These are phyloP conservation scores for Ectemnius lituratus DNA, from an alignment of 2,888 invertebrate genomes.

Conservation along the genomic window DNA sequence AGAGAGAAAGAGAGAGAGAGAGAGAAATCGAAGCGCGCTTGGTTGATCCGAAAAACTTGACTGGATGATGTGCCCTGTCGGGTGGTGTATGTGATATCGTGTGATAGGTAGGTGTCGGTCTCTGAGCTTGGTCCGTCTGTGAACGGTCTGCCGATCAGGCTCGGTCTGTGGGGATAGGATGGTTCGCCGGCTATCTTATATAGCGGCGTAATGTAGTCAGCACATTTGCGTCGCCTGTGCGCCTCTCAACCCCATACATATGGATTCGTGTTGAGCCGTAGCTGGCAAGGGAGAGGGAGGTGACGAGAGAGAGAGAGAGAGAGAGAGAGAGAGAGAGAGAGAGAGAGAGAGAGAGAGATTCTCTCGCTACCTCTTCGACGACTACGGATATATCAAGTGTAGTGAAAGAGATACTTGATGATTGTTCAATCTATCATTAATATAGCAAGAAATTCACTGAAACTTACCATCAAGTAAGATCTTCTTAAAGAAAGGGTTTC, in stretches of 20 bases:
- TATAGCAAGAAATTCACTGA: no score
- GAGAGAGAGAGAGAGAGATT: no score
- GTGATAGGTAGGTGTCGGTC: conserved; percentile 28
- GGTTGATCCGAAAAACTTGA: neutral
- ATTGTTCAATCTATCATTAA: no score
- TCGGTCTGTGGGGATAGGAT: conserved; percentile 75
- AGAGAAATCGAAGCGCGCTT: neutral
- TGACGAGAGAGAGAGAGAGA: no score
- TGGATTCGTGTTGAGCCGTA: conserved; percentile 65
- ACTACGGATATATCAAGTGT: conserved; percentile 35
- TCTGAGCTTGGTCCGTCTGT: conserved; percentile 62
- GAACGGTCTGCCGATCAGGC: conserved; percentile 73
- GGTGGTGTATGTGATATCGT: neutral
- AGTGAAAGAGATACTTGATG: conserved; percentile 23
- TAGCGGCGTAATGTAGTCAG: conserved; percentile 76
- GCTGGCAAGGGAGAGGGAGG: conserved; percentile 45
- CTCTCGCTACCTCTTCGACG: conserved; percentile 36
- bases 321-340: no score
- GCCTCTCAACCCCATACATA: conserved; percentile 72
- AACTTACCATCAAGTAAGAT: no score
- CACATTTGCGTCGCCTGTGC: conserved; percentile 72
- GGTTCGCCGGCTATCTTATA: conserved; percentile 74
- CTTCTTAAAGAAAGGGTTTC: no score
- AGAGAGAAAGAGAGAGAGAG: neutral
- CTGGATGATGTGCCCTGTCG: neutral